Evolutionary conservation across 1,140 invertebrate genomes (phyloP), one percentile per base, ranked within the genome.

Genomic region (Popillia japonica): DNA sequence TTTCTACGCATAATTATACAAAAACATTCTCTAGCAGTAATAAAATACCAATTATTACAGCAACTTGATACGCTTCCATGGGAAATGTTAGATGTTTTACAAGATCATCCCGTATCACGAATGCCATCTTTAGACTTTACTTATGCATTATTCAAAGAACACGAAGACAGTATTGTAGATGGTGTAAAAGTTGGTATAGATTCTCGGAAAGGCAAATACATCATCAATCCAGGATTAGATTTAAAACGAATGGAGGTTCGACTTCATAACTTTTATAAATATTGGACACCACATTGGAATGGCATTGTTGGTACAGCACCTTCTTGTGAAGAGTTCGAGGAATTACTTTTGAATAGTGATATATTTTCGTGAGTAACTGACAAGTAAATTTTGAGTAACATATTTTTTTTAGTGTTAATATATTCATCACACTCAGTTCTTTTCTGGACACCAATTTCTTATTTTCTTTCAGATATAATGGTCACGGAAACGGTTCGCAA

Each of bases 401-500:
- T n/a, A n/a, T n/a, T n/a, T n/a, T n/a, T n/a, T n/a, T n/a, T n/a
- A n/a, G n/a, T n/a, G n/a, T n/a, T n/a, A n/a, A n/a, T n/a, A n/a
- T n/a, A n/a, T n/a, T n/a, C n/a, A n/a, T n/a, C n/a, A n/a, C n/a
- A n/a, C n/a, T n/a, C n/a, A n/a, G n/a, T n/a, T n/a, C n/a, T n/a
- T n/a, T n/a, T n/a, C n/a, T n/a, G n/a, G n/a, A n/a, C n/a, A n/a
- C n/a, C 17, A 64, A 64, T 20, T 22, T 22, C 40, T 44, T 10
- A 40, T 72, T 34, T 72, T 41, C 6, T 44, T 83, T 72, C 83
- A 90, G 91, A 78, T 95, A 94, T 86, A 92, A 89, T 85, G 95
- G 95, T 3, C 95, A 96, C 88, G 94, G 94, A 4, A 92, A 90
- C 85, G 94, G 95, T 3, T 90, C 90, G 75, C 91, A 93, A 82